A percentile compares a stretch with the other conserved stretches of the same genome.
Evolutionary conservation across 2,888 invertebrate genomes (phyloP).

Genomic region (Lingula anatina): DNA sequence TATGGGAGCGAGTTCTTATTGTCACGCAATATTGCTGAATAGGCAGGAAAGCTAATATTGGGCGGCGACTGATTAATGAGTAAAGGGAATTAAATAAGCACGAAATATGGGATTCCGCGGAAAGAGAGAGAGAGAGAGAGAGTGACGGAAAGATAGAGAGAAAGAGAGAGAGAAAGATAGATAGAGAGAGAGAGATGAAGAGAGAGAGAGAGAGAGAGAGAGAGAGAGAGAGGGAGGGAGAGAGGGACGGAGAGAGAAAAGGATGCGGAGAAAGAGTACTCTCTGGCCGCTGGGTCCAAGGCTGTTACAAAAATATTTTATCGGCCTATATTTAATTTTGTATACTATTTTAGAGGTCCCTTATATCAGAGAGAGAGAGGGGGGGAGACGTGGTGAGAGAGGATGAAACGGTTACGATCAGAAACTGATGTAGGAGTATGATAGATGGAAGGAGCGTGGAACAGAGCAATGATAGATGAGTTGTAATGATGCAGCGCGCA

Average conservation of each 20-base stretch:
- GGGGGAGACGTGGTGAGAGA: background rate
- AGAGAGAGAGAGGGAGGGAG: conserved; percentile 1
- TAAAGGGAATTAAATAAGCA: background rate
- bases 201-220: background rate
- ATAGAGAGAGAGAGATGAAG: conserved; percentile 1
- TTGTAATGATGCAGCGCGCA: no score
- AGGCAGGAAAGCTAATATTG: no score
- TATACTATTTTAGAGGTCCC: no score
- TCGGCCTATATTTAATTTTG: no score
- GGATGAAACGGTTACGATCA: conserved; percentile 6
- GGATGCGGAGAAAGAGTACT: no score
- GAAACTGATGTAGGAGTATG: conserved; percentile 4
- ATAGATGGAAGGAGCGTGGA: background rate
- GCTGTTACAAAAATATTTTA: no score
- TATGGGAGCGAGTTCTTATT: no score
- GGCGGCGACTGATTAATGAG: no score
- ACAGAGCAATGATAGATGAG: background rate
- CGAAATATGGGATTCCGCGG: background rate
- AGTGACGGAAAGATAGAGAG: conserved; percentile 1
- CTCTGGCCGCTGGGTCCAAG: no score
- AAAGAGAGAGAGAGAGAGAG: conserved; percentile 11
- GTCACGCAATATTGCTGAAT: no score
- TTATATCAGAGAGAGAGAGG: conserved; percentile 1
- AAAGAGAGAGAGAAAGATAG: background rate
- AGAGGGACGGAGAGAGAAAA: background rate